Base-by-base conservation (phyloP, 2,888 invertebrate species). In the Drosophila austrosaltans region DNA sequence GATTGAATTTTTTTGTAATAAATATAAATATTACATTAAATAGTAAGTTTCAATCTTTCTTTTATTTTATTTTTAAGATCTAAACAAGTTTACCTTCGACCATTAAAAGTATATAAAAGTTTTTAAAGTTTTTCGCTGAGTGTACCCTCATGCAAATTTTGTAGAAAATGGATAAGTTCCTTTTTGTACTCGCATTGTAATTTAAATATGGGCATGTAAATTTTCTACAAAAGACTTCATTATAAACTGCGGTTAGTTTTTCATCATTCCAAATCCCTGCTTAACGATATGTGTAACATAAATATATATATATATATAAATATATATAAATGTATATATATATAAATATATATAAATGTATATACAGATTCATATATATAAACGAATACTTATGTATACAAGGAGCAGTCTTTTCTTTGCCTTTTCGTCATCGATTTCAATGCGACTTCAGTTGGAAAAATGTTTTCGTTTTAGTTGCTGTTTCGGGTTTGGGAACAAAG, bases 371-470 rank as follows among this genome's bases (percentile, higher is more conserved):
- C 20, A 42, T 8, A 64, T n/a, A 53, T 54, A n/a, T 32, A 22
- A 16, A 6, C 7, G 42, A 44, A 16, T 32, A 32, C 16, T 1
- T 6, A 30, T 5, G 8, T 25, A 8, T 20, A 53, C 16, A 22
- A 22, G 25, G n/a, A 54, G 54, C 20, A 25, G 39, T 28, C 30
- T 53, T 20, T 57, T 59, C 2, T 56, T 62, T 40, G 53, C 42
- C 54, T 42, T 32, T 30, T 62, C 57, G 53, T 22, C 32, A 61
- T 74, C 62, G 57, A 66, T 73, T 56, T 66, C 71, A 40, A 66
- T 60, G 66, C 54, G 56, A 66, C 65, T 64, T 62, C 57, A 60
- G 71, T 44, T 81, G 66, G 68, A 69, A 74, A 69, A 79, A 81
- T 74, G 72, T 76, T 78, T 81, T 68, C 70, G 63, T 70, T 70